A percentile compares a stretch with the other conserved stretches of the same genome.
Evolutionary conservation across 2,888 invertebrate species (phyloP).

Genomic region (Helobdella robusta): DNA sequence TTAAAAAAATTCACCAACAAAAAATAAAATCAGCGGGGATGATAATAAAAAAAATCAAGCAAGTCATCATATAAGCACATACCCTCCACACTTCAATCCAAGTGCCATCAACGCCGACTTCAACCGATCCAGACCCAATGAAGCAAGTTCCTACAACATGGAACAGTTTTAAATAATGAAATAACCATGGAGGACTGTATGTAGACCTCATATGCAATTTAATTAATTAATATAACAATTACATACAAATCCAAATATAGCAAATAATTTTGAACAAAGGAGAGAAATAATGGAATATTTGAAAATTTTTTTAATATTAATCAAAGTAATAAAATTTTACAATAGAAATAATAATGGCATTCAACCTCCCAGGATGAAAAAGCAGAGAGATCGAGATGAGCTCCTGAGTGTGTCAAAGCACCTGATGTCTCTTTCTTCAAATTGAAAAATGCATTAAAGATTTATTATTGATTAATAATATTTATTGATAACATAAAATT

Average conservation of each 20-base stretch:
- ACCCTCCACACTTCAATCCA: conserved; percentile 93
- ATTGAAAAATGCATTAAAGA: background rate
- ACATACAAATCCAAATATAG: background rate
- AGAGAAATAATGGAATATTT: background rate
- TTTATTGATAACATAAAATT: background rate
- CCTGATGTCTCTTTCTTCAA: conserved; percentile 64
- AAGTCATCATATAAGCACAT: conserved; percentile 34
- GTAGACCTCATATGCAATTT: background rate
- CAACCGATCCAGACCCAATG: conserved; percentile 85
- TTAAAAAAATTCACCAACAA: conserved; percentile 1
- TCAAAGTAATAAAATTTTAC: background rate
- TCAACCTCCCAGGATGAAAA: conserved; percentile 67
- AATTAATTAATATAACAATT: background rate
- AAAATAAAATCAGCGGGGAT: background rate
- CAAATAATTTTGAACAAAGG: background rate
- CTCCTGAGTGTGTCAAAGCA: conserved; percentile 84
- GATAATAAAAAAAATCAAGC: background rate
- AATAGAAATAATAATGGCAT: background rate
- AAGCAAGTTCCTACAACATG: conserved; percentile 67
- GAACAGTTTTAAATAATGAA: too few species aligned
- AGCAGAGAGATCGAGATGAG: conserved; percentile 92
- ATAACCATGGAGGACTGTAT: too few species aligned
- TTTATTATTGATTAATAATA: background rate
- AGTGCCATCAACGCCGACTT: conserved; percentile 94
- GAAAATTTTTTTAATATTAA: background rate